phyloP scores from a whole-genome alignment of 2,113 vertebrate genomes.

The Anseranas semipalmata region DNA sequence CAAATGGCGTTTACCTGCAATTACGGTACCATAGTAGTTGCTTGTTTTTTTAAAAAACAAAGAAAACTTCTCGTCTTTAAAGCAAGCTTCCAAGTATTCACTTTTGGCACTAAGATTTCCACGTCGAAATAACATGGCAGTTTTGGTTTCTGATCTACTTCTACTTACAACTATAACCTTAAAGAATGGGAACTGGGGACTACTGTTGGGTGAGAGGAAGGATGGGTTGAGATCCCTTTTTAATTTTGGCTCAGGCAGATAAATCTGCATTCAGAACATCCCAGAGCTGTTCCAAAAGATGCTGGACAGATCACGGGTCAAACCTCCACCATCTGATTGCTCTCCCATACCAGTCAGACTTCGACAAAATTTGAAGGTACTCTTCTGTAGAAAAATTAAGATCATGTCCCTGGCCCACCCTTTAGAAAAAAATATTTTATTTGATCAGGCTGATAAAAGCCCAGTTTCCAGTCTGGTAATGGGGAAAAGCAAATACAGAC shows the following conservation, averaged over 20 bases:
- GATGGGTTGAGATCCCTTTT: neutral
- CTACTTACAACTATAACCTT: neutral
- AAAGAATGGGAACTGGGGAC: neutral
- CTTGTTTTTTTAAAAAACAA: neutral
- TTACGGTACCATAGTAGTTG: neutral
- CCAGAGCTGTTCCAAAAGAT: slow-evolving; percentile 1
- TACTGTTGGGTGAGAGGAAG: neutral
- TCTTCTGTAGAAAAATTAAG: slow-evolving; percentile 60
- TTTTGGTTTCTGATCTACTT: neutral
- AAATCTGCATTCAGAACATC: neutral
- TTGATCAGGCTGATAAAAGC: slow-evolving; percentile 57
- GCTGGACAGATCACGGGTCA: neutral
- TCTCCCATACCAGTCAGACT: slow-evolving; percentile 27
- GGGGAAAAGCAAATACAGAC: slow-evolving; percentile 72
- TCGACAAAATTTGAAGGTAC: neutral
- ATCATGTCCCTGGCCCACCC: slow-evolving; percentile 59
- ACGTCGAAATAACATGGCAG: slow-evolving; percentile 10
- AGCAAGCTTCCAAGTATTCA: neutral
- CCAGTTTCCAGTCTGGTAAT: slow-evolving; percentile 69
- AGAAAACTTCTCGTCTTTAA: neutral
- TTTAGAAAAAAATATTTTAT: slow-evolving; percentile 71
- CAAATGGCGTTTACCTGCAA: neutral
- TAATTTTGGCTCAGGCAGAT: slow-evolving; percentile 11
- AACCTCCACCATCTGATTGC: neutral
- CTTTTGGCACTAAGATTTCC: slow-evolving; percentile 38